Evolutionary conservation across 2,797 vertebrate species (phyloP).

Genomic region (Pterois miles): DNA sequence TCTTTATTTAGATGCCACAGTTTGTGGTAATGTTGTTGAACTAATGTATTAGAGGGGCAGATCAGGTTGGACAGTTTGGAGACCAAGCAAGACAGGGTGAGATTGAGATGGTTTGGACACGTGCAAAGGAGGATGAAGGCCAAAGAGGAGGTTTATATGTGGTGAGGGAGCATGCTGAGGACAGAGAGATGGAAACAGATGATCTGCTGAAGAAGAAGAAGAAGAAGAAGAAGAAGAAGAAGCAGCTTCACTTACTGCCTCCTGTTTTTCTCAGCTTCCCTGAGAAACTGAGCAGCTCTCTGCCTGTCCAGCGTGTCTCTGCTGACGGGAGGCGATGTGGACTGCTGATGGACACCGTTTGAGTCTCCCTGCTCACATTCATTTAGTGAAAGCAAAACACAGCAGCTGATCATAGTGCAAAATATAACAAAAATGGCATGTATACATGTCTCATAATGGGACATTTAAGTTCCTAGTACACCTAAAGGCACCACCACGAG

Average conservation of each 20-base stretch:
- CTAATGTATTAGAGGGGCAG: no score
- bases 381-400: background rate
- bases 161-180: no score
- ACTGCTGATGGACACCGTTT: slow-evolving; percentile 4
- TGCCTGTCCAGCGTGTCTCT: slow-evolving; percentile 64
- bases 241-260: slow-evolving; percentile 79
- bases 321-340: background rate
- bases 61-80: no score
- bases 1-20: no score
- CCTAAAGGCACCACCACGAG: no score
- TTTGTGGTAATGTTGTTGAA: background rate
- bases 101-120: no score
- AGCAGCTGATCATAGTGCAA: background rate
- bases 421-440: rapidly evolving
- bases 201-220: no score
- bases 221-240: no score
- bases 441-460: slow-evolving; percentile 16
- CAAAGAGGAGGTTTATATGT: no score
- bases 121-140: no score
- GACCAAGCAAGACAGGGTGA: no score
- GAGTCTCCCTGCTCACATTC: slow-evolving; percentile 61
- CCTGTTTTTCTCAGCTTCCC: slow-evolving; percentile 83
- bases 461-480: background rate
- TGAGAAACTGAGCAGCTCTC: slow-evolving; percentile 84
- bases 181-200: no score